Evolutionary conservation across 1,140 invertebrate species (phyloP), one percentile per base, ranked within the genome.

Genomic region (Achatina immaculata): DNA sequence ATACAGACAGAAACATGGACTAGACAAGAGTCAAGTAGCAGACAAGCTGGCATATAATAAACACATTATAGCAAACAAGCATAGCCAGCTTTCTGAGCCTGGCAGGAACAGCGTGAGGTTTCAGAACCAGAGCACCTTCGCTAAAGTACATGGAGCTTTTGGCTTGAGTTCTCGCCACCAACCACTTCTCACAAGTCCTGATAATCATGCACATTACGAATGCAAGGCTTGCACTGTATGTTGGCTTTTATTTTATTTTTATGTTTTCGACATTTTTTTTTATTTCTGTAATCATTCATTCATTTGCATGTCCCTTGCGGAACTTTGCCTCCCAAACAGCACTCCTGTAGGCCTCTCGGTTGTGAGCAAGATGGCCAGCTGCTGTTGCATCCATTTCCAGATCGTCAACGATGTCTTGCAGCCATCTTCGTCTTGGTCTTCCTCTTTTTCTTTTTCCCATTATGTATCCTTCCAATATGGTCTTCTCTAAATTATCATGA

Each of bases 1-100:
- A 36, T 43, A 36, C 72, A 75, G 81, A 68, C 71, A 73, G 66
- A 48, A 43, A 40, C 69, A 66, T 58, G 34, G 68, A 43, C 21
- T 71, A 42, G 55, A 76, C 21, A 66, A 69, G 43, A 51, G 68
- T 36, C 75, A 66, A 28, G 1, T 78, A 19, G n/a, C 40, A 66
- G 58, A 66, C 2, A 65, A 78, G 7, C 36, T 78, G 24, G 31
- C 21, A 16, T 78, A 4, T 31, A 78, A 78, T 28, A 40, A 78
- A 28, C 66, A 66, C 43, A 31, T 78, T 2, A 78, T 78, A n/a
- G 58, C 55, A 24, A 36, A 38, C 11, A 65, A 58, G 55, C 36
- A 36, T 9, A 6, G 7, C 3, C 31, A 55, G 9, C 36, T 34
- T 3, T 66, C 75, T 51, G 16, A 16, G 11, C 6, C n/a, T 21